Conservation (phyloP, 2,113 vertebrate genomes). For the Dasyornis broadbenti region DNA sequence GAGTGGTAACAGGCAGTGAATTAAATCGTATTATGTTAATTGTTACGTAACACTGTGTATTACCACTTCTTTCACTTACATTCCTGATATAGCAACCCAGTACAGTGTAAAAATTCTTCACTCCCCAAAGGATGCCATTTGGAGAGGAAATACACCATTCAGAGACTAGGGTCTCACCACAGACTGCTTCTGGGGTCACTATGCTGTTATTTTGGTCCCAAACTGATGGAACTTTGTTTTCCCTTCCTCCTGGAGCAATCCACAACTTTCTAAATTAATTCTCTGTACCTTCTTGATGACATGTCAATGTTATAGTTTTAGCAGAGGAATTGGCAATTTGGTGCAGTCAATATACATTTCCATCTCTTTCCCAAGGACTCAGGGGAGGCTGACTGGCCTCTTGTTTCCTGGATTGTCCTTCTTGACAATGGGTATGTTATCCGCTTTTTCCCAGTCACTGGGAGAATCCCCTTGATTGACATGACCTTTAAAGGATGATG, state of each 20-base stretch:
- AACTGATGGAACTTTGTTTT: not conserved
- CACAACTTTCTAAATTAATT: not conserved
- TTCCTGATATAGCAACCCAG: not conserved
- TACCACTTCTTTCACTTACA: not conserved
- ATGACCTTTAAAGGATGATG: not conserved
- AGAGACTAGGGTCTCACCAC: not conserved
- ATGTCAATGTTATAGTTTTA: not conserved
- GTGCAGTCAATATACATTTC: no score
- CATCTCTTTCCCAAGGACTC: not conserved
- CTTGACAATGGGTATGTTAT: not conserved
- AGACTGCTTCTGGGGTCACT: not conserved
- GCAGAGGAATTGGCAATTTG: not conserved
- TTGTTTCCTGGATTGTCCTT: not conserved
- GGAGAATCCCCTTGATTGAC: not conserved
- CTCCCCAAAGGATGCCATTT: not conserved
- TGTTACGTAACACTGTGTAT: not conserved
- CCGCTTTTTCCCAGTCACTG: not conserved
- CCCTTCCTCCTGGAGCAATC: not conserved
- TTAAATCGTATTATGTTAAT: not conserved
- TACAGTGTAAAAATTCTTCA: not conserved
- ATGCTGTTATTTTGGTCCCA: not conserved
- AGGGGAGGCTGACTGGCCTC: not conserved
- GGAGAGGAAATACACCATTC: not conserved
- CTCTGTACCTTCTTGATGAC: not conserved
- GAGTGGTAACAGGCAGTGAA: not conserved